Base-by-base conservation (phyloP, 2,888 invertebrate genomes). In the Hydrotaea diabolus region DNA sequence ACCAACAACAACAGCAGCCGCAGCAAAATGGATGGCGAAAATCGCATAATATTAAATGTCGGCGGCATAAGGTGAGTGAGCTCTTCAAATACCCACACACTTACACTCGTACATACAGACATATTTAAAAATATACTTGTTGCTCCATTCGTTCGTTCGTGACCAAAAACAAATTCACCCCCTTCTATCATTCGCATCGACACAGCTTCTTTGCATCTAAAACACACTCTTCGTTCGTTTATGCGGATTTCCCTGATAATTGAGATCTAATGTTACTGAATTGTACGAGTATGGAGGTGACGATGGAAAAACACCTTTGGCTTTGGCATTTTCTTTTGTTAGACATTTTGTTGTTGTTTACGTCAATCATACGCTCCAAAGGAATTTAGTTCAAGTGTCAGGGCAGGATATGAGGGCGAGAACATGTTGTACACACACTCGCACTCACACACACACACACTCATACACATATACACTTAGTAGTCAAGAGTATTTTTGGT, bases 21-120 rank as follows among this genome's bases (percentile, higher is more conserved):
- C 74, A 55, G 7, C 31, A 55, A 23, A 23, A 96, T 96, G 96
- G 97, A 97, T 95, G 96, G 97, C 88, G 98, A 98, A 94, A 97
- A 98, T 93, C 95, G 98, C 91, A 97, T 98, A 90, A 97, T 98
- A 92, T 94, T 98, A 91, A 98, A 98, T 93, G 97, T 98, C 91
- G 98, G 98, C 87, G 98, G 98, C 86, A 97, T 98, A 92, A 95
- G 97, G 93, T 96, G 88, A 90, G 92, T 80, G 8, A 69, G 31
- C 46, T 13, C 39, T 39, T 9, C n/a, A n/a, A n/a, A n/a, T 39
- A 1, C 39, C 3, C 39, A 39, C 9, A 23, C 17, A n/a, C n/a
- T 39, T 39, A n/a, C n/a, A n/a, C n/a, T n/a, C n/a, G n/a, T n/a
- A n/a, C n/a, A n/a, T n/a, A n/a, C n/a, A n/a, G n/a, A n/a, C n/a